Base-by-base conservation (phyloP, 2,888 invertebrate genomes). In the Heliconius sara region DNA sequence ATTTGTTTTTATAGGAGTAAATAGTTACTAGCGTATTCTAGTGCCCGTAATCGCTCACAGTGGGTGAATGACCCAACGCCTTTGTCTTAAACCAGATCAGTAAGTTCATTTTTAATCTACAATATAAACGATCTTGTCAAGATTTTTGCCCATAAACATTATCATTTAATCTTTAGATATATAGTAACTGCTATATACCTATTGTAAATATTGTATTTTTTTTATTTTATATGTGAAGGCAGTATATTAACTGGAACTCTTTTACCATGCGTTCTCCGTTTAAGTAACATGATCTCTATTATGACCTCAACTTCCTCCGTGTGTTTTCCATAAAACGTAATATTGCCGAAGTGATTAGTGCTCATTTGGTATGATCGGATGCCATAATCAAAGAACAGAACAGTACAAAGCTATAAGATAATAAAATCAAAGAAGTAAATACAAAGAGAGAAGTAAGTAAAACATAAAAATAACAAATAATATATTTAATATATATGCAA, bases 1-100 rank as follows among this genome's bases (percentile, higher is more conserved):
- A 27, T 27, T 25, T 13, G 5, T 13, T 60, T 63, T 63, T n/a
- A 25, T 63, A 12, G 12, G 25, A 25, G 25, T 63, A 63, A 63
- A n/a, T 25, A 63, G 25, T 60, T 66, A 66, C 9, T 30, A 66
- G 66, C 22, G 66, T 63, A 63, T 25, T 65, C 27, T 65, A 65
- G 65, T 65, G 65, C 19, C 34, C 19, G 39, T 68, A 43, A 68
- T 43, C 39, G 5, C n/a, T 39, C 4, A 7, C 39, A 43, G 34
- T 39, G 30, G 68, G 39, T 68, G 68, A 68, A 68, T 68, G 68
- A 68, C 68, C 39, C 43, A 68, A 68, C 39, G 68, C 68, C 68
- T 39, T 43, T 68, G 68, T 68, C 68, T 68, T 68, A 68, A 70
- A 70, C 70, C 70, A 70, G 70, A 70, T 70, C 19, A 67, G 22